A percentile compares a stretch with the other conserved stretches of the same genome.
Evolutionary conservation across 2,888 invertebrate species (phyloP).

Genomic region (Dryadula phaetusa): DNA sequence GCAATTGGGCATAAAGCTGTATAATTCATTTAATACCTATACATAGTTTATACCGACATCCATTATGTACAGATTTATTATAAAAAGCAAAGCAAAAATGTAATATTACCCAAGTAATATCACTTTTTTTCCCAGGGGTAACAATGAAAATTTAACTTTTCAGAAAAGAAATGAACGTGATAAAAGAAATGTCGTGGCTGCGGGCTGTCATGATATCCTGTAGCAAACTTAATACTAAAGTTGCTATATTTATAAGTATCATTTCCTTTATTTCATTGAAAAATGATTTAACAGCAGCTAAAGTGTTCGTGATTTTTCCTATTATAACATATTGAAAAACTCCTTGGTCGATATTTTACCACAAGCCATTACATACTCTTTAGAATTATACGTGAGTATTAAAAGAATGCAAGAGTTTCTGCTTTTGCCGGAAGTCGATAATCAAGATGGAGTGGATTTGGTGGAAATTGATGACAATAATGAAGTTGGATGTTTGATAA

Average conservation of each 20-base stretch:
- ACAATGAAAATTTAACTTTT: conserved; percentile 50
- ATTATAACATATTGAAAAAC: conserved; percentile 91
- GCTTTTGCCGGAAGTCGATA: conserved; percentile 69
- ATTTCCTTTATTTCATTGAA: conserved; percentile 87
- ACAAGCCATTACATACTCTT: conserved; percentile 89
- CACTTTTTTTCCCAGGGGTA: not conserved
- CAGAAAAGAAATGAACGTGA: conserved; percentile 88
- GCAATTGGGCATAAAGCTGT: too few relatives aligned
- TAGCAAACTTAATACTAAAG: conserved; percentile 90
- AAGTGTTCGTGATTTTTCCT: conserved; percentile 91
- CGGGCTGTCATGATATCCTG: conserved; percentile 88
- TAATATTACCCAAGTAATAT: too few relatives aligned
- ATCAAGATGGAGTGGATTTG: conserved; percentile 68
- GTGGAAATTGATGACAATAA: conserved; percentile 57
- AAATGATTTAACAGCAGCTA: conserved; percentile 88
- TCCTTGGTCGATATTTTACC: conserved; percentile 93
- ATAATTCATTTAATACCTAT: too few relatives aligned
- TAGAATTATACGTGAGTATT: conserved; percentile 90
- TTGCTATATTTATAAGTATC: conserved; percentile 91
- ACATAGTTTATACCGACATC: too few relatives aligned
- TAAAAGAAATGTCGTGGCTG: conserved; percentile 87
- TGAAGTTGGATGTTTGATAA: not conserved
- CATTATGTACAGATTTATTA: too few relatives aligned
- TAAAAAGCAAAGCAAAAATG: too few relatives aligned
- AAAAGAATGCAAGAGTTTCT: conserved; percentile 88